Evolutionary conservation across 1,140 invertebrate genomes (phyloP).

Genomic region (Caerostris darwini): DNA sequence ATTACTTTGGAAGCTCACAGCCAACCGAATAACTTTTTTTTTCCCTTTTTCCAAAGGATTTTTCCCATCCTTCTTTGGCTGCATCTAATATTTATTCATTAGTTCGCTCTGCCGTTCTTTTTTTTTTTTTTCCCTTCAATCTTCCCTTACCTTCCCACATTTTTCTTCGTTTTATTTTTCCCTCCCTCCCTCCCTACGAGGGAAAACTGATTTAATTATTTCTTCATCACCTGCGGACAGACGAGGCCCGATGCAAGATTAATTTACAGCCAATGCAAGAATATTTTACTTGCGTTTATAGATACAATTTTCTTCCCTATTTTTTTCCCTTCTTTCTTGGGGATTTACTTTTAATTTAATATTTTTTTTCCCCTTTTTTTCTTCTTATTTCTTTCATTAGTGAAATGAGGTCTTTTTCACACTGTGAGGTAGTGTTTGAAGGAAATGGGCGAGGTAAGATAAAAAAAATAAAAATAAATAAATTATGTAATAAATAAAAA

Average conservation of each 20-base stretch:
- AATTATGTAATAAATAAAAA: conserved; percentile 48
- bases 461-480: conserved; percentile 14
- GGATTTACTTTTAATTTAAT: conserved; percentile 57
- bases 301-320: conserved; percentile 8
- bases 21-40: conserved; percentile 55
- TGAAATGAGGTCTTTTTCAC: conserved; percentile 69
- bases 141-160: conserved; percentile 14
- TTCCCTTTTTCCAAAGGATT: conserved; percentile 39
- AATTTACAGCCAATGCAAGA: conserved; percentile 73
- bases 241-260: conserved; percentile 62
- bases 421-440: conserved; percentile 33
- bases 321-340: neutral
- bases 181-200: conserved; percentile 20
- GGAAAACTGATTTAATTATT: conserved; percentile 78
- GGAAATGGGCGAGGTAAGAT: conserved; percentile 28
- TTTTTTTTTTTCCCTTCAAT: conserved; percentile 19
- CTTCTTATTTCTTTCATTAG: conserved; percentile 66
- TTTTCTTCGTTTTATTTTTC: conserved; percentile 41
- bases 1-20: conserved; percentile 72
- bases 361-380: neutral
- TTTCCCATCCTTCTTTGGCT: conserved; percentile 34
- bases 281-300: conserved; percentile 66
- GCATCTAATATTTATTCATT: conserved; percentile 78
- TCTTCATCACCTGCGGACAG: conserved; percentile 72
- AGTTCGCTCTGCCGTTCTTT: conserved; percentile 44